Evolutionary conservation across 1,140 invertebrate species (phyloP).

Genomic region (Pogonognathellus flavescens): DNA sequence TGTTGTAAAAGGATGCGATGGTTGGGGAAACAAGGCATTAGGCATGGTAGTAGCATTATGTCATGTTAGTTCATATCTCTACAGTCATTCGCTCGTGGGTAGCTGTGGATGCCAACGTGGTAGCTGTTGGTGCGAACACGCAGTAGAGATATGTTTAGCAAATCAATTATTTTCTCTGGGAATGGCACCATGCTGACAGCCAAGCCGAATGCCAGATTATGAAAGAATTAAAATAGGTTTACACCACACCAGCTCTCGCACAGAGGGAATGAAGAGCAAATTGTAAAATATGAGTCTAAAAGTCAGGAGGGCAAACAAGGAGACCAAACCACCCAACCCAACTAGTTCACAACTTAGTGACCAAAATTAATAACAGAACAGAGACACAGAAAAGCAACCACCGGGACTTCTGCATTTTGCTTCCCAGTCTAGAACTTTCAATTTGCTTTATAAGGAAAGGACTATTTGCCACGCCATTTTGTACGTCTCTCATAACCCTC

Average conservation of each 20-base stretch:
- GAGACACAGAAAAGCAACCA: constrained; percentile 33
- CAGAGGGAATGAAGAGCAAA: constrained; percentile 28
- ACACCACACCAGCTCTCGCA: constrained; percentile 34
- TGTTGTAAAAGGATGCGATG: too few species aligned
- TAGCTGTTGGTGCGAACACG: not conserved
- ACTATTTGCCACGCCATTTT: constrained; percentile 4
- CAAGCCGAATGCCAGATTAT: constrained; percentile 42
- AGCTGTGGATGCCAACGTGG: not conserved
- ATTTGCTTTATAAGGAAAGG: not conserved
- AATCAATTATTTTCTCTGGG: constrained; percentile 40
- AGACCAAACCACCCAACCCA: not conserved
- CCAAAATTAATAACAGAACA: constrained; percentile 39
- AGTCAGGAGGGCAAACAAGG: constrained; percentile 21
- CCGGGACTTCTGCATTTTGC: not conserved
- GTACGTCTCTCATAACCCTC: not conserved
- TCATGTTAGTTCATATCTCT: too few species aligned
- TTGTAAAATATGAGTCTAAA: constrained; percentile 38
- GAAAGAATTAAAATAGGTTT: constrained; percentile 52
- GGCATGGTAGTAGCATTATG: too few species aligned
- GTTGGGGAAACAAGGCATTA: too few species aligned
- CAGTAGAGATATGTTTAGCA: constrained; percentile 7
- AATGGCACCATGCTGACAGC: constrained; percentile 39
- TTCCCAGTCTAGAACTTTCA: constrained; percentile 8
- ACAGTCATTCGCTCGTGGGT: too few species aligned
- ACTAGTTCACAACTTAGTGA: constrained; percentile 32